These are phyloP conservation scores for Todus mexicanus DNA, from an alignment of 2,797 vertebrate species.

Conservation along the genomic window DNA sequence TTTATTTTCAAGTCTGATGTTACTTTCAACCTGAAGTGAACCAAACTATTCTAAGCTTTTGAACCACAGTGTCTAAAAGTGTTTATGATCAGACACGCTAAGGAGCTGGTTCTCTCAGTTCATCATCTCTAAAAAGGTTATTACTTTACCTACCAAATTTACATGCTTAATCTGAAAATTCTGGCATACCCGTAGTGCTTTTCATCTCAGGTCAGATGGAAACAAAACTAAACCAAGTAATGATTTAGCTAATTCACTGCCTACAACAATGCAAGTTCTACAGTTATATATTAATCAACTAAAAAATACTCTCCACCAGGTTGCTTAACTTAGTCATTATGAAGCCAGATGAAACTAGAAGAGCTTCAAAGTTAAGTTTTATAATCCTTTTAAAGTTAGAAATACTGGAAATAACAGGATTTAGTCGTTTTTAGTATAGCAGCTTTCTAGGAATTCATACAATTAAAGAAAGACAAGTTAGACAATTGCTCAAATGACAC, in stretches of 20 bases:
- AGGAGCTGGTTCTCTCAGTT: background rate
- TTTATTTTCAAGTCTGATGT: background rate
- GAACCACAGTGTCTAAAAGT: background rate
- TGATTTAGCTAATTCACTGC: background rate
- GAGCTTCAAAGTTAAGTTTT: background rate
- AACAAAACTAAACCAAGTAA: background rate
- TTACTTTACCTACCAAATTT: background rate
- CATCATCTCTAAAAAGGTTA: background rate
- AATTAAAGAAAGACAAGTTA: background rate
- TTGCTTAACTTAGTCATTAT: background rate
- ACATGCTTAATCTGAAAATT: background rate
- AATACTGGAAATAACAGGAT: background rate
- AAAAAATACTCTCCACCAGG: background rate
- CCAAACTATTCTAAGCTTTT: background rate
- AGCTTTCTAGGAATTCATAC: background rate
- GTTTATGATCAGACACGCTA: background rate
- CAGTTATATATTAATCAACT: background rate
- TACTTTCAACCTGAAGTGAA: background rate
- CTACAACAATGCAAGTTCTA: background rate
- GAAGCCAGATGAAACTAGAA: background rate
- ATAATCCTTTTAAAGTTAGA: background rate
- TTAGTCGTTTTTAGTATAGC: background rate
- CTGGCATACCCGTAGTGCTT: background rate
- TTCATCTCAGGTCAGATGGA: background rate
- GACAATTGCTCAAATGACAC: background rate